Base-by-base conservation (phyloP, 2,888 invertebrate genomes). In the Ecliptopera silaceata region DNA sequence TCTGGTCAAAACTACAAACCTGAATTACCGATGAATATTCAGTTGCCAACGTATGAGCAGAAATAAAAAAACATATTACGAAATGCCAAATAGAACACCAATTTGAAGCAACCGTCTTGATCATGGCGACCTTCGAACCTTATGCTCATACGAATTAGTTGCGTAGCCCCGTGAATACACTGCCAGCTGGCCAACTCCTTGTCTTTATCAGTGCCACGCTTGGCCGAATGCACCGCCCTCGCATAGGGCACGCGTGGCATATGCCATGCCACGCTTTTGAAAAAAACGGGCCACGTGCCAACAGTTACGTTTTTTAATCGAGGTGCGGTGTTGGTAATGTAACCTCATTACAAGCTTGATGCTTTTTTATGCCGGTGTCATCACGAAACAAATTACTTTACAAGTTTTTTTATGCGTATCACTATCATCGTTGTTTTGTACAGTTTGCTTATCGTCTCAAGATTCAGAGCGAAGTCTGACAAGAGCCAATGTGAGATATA, bases 181-280 rank as follows among this genome's bases (percentile, higher is more conserved):
- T 38, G 38, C 42, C 63, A 61, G 57, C 59, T 59, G 58, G 45
- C 32, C 46, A 52, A 59, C 46, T 51, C 44, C 54, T 63, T 60
- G 55, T 61, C 63, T 65, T 65, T 51, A 46, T 50, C 48, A 63
- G 42, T 62, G 72, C 64, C 61, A 80, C 73, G 82, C 75, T 80
- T 64, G 72, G 81, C 59, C 75, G 75, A 66, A 61, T 61, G 56
- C 64, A 58, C 34, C 52, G 56, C 66, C 54, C 65, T 52, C 54
- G 42, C 42, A 69, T 74, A 77, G 69, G 78, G 78, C 88, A 86
- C 89, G 88, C 85, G 88, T 84, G 82, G 77, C 89, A 90, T 90
- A 86, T 88, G 89, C 84, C 72, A 77, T 68, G 67, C 51, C 66
- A 51, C 51, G 68, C 68, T 51, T 71, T 66, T 62, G 60, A 75